Conservation (phyloP, 2,113 vertebrate species). For the Brachyhypopomus gauderio region DNA sequence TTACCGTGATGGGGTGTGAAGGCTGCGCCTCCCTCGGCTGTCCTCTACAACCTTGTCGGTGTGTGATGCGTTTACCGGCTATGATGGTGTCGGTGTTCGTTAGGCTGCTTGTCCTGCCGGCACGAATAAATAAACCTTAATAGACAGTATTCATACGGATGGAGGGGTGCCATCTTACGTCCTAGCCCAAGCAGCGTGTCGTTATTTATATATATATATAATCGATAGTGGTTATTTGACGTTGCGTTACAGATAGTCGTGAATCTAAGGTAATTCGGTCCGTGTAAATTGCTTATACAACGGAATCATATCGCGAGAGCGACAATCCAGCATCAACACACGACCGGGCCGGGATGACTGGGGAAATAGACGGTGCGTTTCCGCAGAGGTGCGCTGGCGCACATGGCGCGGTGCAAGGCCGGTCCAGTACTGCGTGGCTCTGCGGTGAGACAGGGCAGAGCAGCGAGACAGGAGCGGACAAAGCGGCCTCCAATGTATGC, state of each 20-base stretch:
- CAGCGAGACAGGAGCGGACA: no score
- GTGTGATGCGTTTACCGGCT: slow-evolving; percentile 28
- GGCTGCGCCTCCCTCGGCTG: background rate
- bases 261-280: background rate
- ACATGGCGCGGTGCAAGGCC: slow-evolving; percentile 25
- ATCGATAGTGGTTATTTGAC: no score
- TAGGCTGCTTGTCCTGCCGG: background rate
- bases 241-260: no score
- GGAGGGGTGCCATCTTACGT: no score
- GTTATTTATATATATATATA: no score
- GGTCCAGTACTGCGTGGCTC: background rate
- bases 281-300: background rate
- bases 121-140: no score
- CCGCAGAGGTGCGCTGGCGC: background rate
- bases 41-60: slow-evolving; percentile 56
- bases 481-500: no score
- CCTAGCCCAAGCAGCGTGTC: no score
- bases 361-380: background rate
- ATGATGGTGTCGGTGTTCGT: background rate
- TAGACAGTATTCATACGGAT: no score
- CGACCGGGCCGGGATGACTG: background rate
- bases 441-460: no score
- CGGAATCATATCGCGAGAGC: background rate
- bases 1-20: slow-evolving; percentile 5
- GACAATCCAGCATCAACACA: background rate